phyloP scores from a whole-genome alignment of 2,888 invertebrate genomes.

The Drosophila leonis region DNA sequence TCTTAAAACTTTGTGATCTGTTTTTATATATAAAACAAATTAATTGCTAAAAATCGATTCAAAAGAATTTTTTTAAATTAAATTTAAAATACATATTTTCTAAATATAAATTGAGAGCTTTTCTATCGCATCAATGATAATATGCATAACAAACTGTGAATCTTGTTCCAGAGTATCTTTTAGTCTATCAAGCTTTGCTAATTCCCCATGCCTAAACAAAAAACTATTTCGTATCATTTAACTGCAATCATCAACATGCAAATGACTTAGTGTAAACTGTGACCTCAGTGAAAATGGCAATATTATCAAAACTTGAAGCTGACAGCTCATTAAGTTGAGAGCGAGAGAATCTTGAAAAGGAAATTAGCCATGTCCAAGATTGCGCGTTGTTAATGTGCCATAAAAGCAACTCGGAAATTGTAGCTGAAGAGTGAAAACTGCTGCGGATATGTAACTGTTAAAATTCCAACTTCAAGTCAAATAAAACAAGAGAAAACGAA shows the following conservation, averaged over 20 bases:
- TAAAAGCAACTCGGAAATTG: constrained; percentile 39
- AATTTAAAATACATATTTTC: no score
- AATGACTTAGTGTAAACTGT: constrained; percentile 13
- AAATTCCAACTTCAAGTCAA: constrained; percentile 19
- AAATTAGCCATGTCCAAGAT: constrained; percentile 50
- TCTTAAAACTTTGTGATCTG: no score
- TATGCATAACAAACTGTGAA: no score
- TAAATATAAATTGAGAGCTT: no score
- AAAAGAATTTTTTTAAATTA: no score
- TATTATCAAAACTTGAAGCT: constrained; percentile 27
- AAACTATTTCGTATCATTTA: constrained; percentile 17
- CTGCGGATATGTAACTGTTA: constrained; percentile 35
- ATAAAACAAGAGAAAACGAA: neutral
- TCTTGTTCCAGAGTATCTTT: neutral
- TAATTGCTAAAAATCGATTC: no score
- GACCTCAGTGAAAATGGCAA: constrained; percentile 20
- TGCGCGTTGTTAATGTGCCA: constrained; percentile 54
- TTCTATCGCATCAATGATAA: no score
- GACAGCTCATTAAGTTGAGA: constrained; percentile 44
- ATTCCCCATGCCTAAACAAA: neutral
- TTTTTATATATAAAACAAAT: no score
- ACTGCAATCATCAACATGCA: constrained; percentile 24
- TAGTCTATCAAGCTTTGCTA: neutral
- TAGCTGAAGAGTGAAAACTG: constrained; percentile 27
- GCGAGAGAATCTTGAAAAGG: constrained; percentile 47